phyloP scores from a whole-genome alignment of 1,140 invertebrate species.

The Tetraneura akinire region DNA sequence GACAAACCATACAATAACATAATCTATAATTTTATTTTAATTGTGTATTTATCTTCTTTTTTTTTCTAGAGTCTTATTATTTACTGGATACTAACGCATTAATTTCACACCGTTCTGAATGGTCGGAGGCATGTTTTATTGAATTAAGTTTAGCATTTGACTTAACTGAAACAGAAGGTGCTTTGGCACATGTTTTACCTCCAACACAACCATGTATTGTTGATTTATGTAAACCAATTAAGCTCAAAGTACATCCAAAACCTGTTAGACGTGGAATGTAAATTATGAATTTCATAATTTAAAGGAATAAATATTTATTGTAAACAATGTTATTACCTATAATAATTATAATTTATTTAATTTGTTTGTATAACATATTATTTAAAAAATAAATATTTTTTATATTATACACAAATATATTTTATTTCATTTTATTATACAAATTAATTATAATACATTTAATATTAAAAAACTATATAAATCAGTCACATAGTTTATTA shows the following conservation, averaged over 20 bases:
- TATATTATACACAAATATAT: too few species aligned
- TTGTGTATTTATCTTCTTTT: neutral
- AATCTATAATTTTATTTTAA: too few species aligned
- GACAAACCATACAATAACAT: too few species aligned
- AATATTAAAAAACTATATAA: neutral
- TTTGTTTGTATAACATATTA: too few species aligned
- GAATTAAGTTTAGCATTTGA: conserved; percentile 81
- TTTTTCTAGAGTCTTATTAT: conserved; percentile 64
- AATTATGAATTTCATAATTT: conserved; percentile 51
- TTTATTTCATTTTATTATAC: neutral
- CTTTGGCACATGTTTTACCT: conserved; percentile 62
- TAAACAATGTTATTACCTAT: neutral
- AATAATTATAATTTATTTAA: neutral
- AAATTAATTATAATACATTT: conserved; percentile 23
- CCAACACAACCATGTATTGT: conserved; percentile 69
- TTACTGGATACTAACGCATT: conserved; percentile 81
- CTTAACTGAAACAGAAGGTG: conserved; percentile 68
- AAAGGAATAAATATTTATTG: neutral
- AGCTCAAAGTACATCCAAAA: conserved; percentile 86
- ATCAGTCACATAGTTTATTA: conserved; percentile 33
- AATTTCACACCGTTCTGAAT: conserved; percentile 80
- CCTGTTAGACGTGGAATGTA: conserved; percentile 81
- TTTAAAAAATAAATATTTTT: neutral
- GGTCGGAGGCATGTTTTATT: conserved; percentile 87
- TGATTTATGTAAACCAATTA: conserved; percentile 85